A percentile compares a stretch with the other conserved stretches of the same genome.
phyloP scores from a whole-genome alignment of 2,113 vertebrate genomes.

The Melanotaenia duboulayi region DNA sequence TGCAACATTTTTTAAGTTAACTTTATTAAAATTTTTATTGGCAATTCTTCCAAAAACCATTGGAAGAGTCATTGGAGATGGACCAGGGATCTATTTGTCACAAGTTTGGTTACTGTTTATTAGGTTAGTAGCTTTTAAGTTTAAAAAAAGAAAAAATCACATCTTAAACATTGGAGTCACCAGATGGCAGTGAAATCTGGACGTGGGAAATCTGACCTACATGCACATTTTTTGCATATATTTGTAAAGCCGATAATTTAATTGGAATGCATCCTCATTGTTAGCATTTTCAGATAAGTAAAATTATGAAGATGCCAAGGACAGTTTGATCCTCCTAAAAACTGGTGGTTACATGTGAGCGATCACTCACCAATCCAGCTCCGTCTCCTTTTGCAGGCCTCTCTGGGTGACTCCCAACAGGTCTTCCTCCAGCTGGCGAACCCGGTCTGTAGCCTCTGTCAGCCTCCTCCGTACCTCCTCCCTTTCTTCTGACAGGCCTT shows the following conservation, averaged over 20 bases:
- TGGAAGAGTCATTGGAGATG: too few relatives aligned
- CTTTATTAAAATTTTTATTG: background rate
- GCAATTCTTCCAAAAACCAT: background rate
- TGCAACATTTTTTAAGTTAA: constrained; percentile 55
- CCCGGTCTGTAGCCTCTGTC: constrained; percentile 86
- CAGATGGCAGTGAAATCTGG: background rate
- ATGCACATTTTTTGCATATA: constrained; percentile 2
- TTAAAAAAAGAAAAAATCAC: too few relatives aligned
- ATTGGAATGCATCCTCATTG: background rate
- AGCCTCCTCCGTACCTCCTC: constrained; percentile 89
- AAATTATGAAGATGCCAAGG: constrained; percentile 25
- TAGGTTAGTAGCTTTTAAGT: too few relatives aligned
- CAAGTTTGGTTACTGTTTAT: background rate
- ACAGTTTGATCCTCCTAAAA: background rate
- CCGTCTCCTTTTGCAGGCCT: constrained; percentile 94
- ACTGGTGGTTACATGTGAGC: constrained; percentile 7
- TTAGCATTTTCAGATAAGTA: background rate
- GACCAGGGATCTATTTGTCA: too few relatives aligned
- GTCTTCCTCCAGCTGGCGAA: constrained; percentile 94
- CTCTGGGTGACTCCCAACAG: constrained; percentile 91
- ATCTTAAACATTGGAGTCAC: background rate
- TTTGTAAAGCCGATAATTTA: background rate
- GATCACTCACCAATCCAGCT: constrained; percentile 90
- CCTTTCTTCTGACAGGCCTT: constrained; percentile 86
- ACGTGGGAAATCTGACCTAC: constrained; percentile 2